Percentiles rank a stretch among this genome's conserved stretches.
Evolutionary conservation across 2,113 vertebrate genomes (phyloP).

Genomic region (Crotalus tigris): DNA sequence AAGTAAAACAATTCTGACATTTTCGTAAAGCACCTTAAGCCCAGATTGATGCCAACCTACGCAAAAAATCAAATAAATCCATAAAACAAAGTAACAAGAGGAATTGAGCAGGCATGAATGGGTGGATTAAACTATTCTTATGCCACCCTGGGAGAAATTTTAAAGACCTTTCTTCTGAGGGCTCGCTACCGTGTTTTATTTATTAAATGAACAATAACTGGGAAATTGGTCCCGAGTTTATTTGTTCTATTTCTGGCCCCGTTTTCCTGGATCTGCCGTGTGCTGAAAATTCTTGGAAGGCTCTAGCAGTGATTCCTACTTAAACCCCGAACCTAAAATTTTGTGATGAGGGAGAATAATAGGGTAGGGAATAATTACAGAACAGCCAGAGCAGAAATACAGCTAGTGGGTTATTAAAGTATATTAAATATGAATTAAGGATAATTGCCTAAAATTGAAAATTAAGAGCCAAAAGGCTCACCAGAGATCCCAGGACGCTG

Average conservation of each 20-base stretch:
- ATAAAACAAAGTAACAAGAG: neutral
- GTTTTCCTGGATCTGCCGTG: neutral
- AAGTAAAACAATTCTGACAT: neutral
- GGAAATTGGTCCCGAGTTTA: neutral
- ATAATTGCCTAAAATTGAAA: neutral
- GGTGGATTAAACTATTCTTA: neutral
- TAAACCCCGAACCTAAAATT: neutral
- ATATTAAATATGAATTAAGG: neutral
- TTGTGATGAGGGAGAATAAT: neutral
- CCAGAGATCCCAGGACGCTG: neutral
- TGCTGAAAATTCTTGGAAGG: neutral
- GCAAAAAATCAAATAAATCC: neutral
- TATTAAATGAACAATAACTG: neutral
- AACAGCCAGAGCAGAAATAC: neutral
- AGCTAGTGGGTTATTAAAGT: neutral
- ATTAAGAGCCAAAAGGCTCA: neutral
- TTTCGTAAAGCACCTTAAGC: neutral
- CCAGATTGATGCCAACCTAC: neutral
- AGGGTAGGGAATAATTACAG: neutral
- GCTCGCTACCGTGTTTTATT: neutral
- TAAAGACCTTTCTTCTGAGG: neutral
- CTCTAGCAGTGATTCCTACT: neutral
- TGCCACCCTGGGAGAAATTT: neutral
- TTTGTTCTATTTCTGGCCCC: neutral
- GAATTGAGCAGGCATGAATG: neutral